Conservation (phyloP, 2,797 vertebrate species). For the Tapera naevia region DNA sequence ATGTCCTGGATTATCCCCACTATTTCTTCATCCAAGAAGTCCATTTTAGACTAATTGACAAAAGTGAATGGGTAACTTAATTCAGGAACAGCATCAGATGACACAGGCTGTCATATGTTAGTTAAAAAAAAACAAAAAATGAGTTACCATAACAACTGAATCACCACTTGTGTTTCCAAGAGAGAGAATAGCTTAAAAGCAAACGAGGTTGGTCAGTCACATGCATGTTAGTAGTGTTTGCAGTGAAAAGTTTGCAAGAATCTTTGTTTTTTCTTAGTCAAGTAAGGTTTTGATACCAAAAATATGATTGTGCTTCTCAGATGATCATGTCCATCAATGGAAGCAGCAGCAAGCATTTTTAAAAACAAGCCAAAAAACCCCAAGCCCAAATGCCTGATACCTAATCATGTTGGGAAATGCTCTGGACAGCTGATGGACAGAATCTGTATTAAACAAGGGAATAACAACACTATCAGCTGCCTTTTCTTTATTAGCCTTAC, state of each 20-base stretch:
- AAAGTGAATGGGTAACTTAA: slow-evolving; percentile 9
- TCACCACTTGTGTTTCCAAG: slow-evolving; percentile 17
- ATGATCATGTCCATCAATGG: not conserved
- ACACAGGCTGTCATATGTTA: slow-evolving; percentile 48
- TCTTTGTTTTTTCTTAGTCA: not conserved
- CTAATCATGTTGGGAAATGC: not conserved
- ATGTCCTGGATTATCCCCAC: not conserved
- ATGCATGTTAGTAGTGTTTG: not conserved
- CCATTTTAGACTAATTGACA: slow-evolving; percentile 25
- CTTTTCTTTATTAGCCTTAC: not conserved
- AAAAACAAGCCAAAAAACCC: not conserved
- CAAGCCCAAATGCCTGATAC: not conserved
- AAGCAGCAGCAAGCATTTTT: not conserved
- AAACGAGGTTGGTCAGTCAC: not conserved
- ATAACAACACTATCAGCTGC: not conserved
- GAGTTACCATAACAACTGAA: slow-evolving; percentile 63
- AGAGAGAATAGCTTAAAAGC: not conserved
- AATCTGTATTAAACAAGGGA: not conserved
- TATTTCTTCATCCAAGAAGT: not conserved
- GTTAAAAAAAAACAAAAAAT: slow-evolving; percentile 3
- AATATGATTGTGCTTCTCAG: not conserved
- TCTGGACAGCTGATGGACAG: not conserved
- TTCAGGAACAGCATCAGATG: slow-evolving; percentile 54
- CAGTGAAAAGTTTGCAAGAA: not conserved
- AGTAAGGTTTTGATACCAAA: not conserved